Percentiles rank a stretch among this genome's conserved stretches.
Evolutionary conservation across 37 sponge, comb jelly and placozoan genomes (phyloP).

Genomic region (Aplysina aerophoba): DNA sequence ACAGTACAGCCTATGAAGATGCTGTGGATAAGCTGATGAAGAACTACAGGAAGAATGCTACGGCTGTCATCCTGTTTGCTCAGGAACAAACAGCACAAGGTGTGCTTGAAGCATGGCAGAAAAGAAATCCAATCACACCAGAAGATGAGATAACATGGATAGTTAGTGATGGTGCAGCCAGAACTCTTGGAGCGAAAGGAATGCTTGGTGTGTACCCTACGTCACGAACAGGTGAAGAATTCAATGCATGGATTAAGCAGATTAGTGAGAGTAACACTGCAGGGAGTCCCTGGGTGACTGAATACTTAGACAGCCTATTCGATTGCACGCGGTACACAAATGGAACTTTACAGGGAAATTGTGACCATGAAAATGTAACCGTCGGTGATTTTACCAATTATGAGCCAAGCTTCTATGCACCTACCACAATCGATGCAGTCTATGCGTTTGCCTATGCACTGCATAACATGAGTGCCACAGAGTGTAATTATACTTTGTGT

Average conservation of each 20-base stretch:
- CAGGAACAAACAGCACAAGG: too few relatives aligned
- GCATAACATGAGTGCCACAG: not conserved
- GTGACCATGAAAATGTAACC: not conserved
- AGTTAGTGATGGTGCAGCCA: too few relatives aligned
- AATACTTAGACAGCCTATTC: not conserved
- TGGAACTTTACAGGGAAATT: not conserved
- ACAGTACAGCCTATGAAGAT: too few relatives aligned
- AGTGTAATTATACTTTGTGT: not conserved
- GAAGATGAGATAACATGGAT: too few relatives aligned
- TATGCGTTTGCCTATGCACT: slow-evolving; percentile 15
- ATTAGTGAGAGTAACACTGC: not conserved
- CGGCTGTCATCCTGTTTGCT: too few relatives aligned
- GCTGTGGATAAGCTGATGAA: too few relatives aligned
- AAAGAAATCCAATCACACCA: too few relatives aligned
- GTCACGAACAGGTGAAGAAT: not conserved
- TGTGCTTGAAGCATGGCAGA: too few relatives aligned
- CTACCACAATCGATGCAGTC: slow-evolving; percentile 14
- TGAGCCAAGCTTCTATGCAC: not conserved
- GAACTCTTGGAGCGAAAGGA: not conserved
- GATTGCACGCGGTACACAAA: not conserved
- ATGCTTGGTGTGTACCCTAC: slow-evolving; percentile 8
- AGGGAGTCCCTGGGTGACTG: slow-evolving; percentile 2
- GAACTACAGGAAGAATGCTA: too few relatives aligned
- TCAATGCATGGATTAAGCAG: slow-evolving; percentile 3
- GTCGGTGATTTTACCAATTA: not conserved